Evolutionary conservation across 1,140 invertebrate genomes (phyloP).

Genomic region (Heliconius eleuchia): DNA sequence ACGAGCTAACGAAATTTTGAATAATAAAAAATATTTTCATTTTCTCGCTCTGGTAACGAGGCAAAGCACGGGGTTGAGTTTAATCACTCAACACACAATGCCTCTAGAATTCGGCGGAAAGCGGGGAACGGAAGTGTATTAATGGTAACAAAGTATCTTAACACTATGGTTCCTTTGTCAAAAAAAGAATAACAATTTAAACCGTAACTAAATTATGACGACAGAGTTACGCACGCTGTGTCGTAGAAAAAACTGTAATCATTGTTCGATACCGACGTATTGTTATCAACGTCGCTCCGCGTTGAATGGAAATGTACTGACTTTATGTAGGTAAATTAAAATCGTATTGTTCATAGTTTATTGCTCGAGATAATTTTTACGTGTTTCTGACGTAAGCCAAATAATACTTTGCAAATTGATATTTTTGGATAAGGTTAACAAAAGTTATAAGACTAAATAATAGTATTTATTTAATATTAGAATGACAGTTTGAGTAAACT

Average conservation of each 20-base stretch:
- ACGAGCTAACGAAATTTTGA: no score
- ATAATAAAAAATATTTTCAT: no score
- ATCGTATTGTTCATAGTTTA: not conserved
- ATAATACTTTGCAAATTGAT: not conserved
- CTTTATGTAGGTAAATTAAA: not conserved
- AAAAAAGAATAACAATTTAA: not conserved
- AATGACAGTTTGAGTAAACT: not conserved
- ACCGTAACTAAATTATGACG: slow-evolving; percentile 15
- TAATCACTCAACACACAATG: not conserved
- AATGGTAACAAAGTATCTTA: not conserved
- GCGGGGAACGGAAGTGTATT: not conserved
- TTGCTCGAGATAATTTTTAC: not conserved
- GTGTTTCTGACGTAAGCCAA: not conserved
- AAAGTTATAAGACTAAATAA: not conserved
- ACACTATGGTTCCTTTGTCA: not conserved
- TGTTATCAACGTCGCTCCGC: not conserved
- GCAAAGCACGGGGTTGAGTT: not conserved
- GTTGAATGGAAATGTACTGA: slow-evolving; percentile 6
- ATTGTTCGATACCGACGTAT: slow-evolving; percentile 6
- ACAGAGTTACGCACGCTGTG: slow-evolving; percentile 23
- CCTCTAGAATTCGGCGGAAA: not conserved
- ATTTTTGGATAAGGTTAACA: not conserved
- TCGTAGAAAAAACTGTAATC: not conserved
- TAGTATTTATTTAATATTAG: no score
- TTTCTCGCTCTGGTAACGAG: not conserved